phyloP scores from a whole-genome alignment of 1,140 invertebrate species.

The Manduca sexta region DNA sequence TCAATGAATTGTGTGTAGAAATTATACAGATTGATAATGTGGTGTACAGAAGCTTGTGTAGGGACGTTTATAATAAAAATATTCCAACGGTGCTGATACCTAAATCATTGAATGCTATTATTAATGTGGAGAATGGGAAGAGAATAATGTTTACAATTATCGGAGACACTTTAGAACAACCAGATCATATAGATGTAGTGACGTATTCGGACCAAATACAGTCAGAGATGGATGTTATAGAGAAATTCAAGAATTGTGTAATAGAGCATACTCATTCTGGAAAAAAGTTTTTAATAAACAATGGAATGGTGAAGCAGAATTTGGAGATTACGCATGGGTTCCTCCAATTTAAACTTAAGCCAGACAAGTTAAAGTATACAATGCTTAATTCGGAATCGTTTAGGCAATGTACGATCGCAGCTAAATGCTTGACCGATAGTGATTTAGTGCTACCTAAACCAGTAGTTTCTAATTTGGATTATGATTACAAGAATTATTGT shows the following conservation, averaged over 20 bases:
- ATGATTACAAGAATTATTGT: conserved; percentile 60
- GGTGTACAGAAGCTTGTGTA: conserved; percentile 51
- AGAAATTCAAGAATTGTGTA: conserved; percentile 76
- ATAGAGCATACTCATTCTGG: conserved; percentile 66
- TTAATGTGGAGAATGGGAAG: conserved; percentile 59
- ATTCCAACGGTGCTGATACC: conserved; percentile 64
- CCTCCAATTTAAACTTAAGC: conserved; percentile 71
- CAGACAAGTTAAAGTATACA: conserved; percentile 74
- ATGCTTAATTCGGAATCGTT: conserved; percentile 75
- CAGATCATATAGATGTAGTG: conserved; percentile 74
- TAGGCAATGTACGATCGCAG: conserved; percentile 71
- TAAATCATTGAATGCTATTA: conserved; percentile 56
- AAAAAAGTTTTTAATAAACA: conserved; percentile 76
- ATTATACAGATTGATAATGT: conserved; percentile 54
- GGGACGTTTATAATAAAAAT: conserved; percentile 56
- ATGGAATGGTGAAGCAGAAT: conserved; percentile 73
- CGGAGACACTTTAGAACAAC: conserved; percentile 46
- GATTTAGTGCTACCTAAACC: conserved; percentile 40
- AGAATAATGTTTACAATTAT: conserved; percentile 60
- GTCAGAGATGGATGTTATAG: conserved; percentile 67
- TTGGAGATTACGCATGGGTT: conserved; percentile 62
- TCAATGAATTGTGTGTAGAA: conserved; percentile 61
- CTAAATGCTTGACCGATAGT: conserved; percentile 62
- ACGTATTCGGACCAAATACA: conserved; percentile 60
- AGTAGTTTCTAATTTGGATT: conserved; percentile 35